These are phyloP conservation scores for Pseudorhombus dupliciocellatus DNA, from an alignment of 2,113 vertebrate species.

Conservation along the genomic window DNA sequence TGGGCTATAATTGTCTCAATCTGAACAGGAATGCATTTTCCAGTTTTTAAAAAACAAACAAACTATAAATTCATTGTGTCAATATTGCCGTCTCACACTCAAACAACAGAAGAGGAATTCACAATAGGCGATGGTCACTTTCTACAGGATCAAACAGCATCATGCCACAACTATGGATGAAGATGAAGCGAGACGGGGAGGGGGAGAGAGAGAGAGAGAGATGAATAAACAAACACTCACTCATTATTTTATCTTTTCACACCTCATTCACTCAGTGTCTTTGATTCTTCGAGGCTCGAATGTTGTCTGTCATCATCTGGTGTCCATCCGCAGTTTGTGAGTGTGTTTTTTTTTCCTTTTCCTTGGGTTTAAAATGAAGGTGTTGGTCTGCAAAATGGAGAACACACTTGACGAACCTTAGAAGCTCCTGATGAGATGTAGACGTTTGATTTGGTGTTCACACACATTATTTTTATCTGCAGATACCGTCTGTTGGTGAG, in stretches of 20 bases:
- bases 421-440: constrained; percentile 1
- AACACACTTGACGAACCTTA: constrained; percentile 9
- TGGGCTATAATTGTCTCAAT: constrained; percentile 20
- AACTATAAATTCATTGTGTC: constrained; percentile 65
- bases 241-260: constrained; percentile 67
- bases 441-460: constrained; percentile 15
- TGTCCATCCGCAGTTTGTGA: constrained; percentile 35
- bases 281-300: constrained; percentile 67
- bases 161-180: constrained; percentile 79
- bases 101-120: constrained; percentile 68
- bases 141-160: constrained; percentile 78
- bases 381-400: constrained; percentile 46
- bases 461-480: constrained; percentile 5
- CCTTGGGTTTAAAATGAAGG: constrained; percentile 21
- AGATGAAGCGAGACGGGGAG: constrained; percentile 38
- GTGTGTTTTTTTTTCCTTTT: constrained; percentile 38
- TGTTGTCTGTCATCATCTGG: constrained; percentile 61
- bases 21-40: constrained; percentile 58
- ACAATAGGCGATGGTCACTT: constrained; percentile 74
- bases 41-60: constrained; percentile 28
- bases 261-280: constrained; percentile 70
- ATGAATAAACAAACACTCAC: constrained; percentile 69
- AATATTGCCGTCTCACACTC: constrained; percentile 70
- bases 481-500: neutral
- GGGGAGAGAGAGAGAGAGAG: constrained; percentile 44